phyloP scores from a whole-genome alignment of 92 coral and sea anemone genomes.

The Metridium senile region DNA sequence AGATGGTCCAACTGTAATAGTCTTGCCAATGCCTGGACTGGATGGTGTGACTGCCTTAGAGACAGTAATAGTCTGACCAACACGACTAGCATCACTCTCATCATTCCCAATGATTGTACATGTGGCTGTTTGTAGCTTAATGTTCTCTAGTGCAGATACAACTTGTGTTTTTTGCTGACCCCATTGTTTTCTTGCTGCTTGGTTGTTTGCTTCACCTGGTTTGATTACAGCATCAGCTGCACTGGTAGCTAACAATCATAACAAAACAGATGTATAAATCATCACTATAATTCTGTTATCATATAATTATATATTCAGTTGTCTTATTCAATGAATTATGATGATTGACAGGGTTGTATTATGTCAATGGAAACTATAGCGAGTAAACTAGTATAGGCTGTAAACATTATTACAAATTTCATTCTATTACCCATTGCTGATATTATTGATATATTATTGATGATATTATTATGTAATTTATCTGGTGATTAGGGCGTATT shows the following conservation, averaged over 20 bases:
- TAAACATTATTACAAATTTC: too few relatives aligned
- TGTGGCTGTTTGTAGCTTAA: conserved; percentile 89
- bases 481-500: too few relatives aligned
- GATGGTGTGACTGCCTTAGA: conserved; percentile 25
- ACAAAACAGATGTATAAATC: too few relatives aligned
- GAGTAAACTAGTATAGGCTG: too few relatives aligned
- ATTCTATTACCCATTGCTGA: too few relatives aligned
- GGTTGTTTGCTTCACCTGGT: conserved; percentile 54
- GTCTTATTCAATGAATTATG: background rate
- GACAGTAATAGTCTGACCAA: conserved; percentile 30
- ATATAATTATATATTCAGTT: background rate
- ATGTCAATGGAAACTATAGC: too few relatives aligned
- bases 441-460: too few relatives aligned
- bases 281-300: too few relatives aligned
- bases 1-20: conserved; percentile 56
- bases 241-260: conserved; percentile 67
- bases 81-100: conserved; percentile 57
- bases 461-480: too few relatives aligned
- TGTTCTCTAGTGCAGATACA: conserved; percentile 83
- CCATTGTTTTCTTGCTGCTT: conserved; percentile 83
- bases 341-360: too few relatives aligned
- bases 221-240: conserved; percentile 82
- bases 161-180: conserved; percentile 85
- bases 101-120: conserved; percentile 50
- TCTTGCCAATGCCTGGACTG: conserved; percentile 74